A percentile compares a stretch with the other conserved stretches of the same genome.
Conservation (phyloP, 1,140 invertebrate genomes). For the Linepithema humile region DNA sequence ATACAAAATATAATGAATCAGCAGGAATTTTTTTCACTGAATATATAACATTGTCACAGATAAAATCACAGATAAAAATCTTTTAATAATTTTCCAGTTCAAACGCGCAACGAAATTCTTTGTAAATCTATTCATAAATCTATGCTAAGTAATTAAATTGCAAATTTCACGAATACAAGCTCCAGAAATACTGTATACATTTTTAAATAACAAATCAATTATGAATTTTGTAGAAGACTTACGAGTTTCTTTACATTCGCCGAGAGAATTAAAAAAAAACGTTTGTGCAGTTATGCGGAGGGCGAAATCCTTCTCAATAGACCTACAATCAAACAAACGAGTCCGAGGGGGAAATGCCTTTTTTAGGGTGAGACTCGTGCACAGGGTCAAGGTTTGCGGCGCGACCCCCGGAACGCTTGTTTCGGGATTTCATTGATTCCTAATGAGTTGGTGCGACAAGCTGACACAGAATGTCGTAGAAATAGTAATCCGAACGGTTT, state of each 20-base stretch:
- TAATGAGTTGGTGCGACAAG: constrained; percentile 64
- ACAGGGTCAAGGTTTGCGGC: constrained; percentile 53
- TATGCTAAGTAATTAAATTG: not conserved
- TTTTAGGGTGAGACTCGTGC: constrained; percentile 23
- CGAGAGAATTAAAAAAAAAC: constrained; percentile 33
- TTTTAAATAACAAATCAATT: not conserved
- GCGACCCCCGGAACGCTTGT: not conserved
- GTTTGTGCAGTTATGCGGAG: not conserved
- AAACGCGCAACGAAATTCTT: not conserved
- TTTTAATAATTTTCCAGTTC: not conserved
- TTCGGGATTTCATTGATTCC: constrained; percentile 69
- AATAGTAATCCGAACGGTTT: constrained; percentile 62
- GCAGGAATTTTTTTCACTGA: not conserved
- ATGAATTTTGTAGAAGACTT: not conserved
- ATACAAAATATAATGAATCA: not conserved
- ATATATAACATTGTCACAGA: not conserved
- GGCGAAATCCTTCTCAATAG: not conserved
- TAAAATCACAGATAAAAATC: not conserved
- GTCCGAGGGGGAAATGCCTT: not conserved
- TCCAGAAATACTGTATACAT: not conserved
- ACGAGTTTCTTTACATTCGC: not conserved
- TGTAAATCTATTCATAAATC: not conserved
- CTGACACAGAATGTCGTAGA: constrained; percentile 63
- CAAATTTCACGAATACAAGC: not conserved
- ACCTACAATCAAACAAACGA: not conserved